Evolutionary conservation across 2,797 vertebrate genomes (phyloP).

Genomic region (Premnoplex brunnescens): DNA sequence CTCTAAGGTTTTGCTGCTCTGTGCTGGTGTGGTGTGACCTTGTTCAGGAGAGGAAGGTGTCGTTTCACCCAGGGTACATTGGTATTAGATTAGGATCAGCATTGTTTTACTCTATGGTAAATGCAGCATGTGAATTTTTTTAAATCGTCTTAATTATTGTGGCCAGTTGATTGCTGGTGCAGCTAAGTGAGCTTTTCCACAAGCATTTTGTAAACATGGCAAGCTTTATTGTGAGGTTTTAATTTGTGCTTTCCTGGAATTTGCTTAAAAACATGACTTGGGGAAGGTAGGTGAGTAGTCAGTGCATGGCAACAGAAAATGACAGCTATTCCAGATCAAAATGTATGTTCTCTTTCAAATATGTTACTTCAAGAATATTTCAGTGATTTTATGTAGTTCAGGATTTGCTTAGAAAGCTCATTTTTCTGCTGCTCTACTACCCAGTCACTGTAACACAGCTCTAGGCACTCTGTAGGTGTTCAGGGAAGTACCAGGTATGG

Average conservation of each 20-base stretch:
- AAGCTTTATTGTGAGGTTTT: not conserved
- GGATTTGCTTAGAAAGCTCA: not conserved
- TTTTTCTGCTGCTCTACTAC: not conserved
- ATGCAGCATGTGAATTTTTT: constrained; percentile 1
- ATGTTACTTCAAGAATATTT: not conserved
- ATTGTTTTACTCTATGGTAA: constrained; percentile 12
- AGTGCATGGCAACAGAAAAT: not conserved
- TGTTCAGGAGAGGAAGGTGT: not conserved
- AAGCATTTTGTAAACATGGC: not conserved
- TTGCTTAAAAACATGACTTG: not conserved
- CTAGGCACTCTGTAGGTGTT: too few relatives aligned
- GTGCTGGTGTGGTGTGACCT: not conserved
- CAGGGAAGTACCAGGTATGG: fast-evolving
- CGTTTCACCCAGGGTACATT: not conserved
- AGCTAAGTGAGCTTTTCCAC: not conserved
- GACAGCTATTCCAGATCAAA: not conserved
- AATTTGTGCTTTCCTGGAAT: not conserved
- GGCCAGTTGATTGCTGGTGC: not conserved
- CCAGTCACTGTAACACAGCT: not conserved
- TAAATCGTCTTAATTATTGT: not conserved
- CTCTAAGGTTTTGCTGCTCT: not conserved
- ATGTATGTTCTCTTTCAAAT: not conserved
- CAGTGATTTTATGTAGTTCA: not conserved
- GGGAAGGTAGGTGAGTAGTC: not conserved
- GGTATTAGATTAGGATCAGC: not conserved